These are phyloP conservation scores for Hemichromis elongatus DNA, from an alignment of 2,113 vertebrate genomes.

Conservation along the genomic window DNA sequence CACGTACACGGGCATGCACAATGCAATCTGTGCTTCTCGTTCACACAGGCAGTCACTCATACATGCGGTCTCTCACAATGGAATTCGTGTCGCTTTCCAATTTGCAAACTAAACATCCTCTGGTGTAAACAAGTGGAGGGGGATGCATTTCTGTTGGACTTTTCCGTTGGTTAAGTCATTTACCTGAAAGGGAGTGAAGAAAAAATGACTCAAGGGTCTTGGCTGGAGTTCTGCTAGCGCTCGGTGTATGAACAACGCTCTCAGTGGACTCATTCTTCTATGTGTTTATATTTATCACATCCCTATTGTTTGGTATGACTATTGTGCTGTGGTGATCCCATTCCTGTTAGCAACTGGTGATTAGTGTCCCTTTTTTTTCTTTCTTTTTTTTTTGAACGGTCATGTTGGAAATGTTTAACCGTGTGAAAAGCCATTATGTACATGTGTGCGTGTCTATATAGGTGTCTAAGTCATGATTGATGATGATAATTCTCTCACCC, in stretches of 20 bases:
- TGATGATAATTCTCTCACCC: not conserved
- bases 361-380: constrained; percentile 2
- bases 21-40: not conserved
- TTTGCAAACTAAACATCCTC: constrained; percentile 65
- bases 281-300: constrained; percentile 58
- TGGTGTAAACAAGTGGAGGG: constrained; percentile 41
- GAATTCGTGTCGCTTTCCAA: constrained; percentile 37
- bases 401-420: not conserved
- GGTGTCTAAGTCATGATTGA: constrained; percentile 4
- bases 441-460: not conserved
- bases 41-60: not conserved
- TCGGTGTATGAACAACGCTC: not conserved
- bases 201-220: constrained; percentile 21
- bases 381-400: not conserved
- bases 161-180: constrained; percentile 36
- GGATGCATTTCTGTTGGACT: not conserved
- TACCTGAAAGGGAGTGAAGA: constrained; percentile 45
- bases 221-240: not conserved
- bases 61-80: constrained; percentile 37
- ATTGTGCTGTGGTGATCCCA: constrained; percentile 37
- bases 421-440: constrained; percentile 11
- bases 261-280: constrained; percentile 41
- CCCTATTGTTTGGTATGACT: constrained; percentile 45
- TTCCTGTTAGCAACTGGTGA: constrained; percentile 34
- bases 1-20: not conserved